Percentiles rank a stretch among this genome's conserved stretches.
phyloP scores from a whole-genome alignment of 1,140 invertebrate genomes.

The Amyelois transitella region DNA sequence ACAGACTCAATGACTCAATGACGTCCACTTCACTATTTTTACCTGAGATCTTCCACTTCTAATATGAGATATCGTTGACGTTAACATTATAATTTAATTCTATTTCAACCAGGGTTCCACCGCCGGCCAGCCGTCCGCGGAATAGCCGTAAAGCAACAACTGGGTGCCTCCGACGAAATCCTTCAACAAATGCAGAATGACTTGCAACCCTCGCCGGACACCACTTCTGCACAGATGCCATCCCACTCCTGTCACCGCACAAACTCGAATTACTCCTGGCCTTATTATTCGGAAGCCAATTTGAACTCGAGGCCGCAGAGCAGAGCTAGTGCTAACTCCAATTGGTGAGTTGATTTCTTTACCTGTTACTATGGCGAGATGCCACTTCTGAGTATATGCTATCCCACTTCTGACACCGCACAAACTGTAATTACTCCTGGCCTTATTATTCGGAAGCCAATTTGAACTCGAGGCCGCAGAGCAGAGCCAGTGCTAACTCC shows the following conservation, averaged over 20 bases:
- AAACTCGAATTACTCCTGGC: constrained; percentile 76
- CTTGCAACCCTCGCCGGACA: constrained; percentile 74
- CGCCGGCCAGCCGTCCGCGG: constrained; percentile 87
- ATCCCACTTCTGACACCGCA: constrained; percentile 55
- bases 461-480: constrained; percentile 61
- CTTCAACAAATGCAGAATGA: constrained; percentile 86
- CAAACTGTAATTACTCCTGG: constrained; percentile 75
- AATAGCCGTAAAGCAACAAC: constrained; percentile 76
- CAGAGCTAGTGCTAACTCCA: constrained; percentile 46
- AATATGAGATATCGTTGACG: too few relatives aligned
- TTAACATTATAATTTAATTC: not conserved
- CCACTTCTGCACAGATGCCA: constrained; percentile 64
- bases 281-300: constrained; percentile 78
- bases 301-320: constrained; percentile 63
- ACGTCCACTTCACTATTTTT: too few relatives aligned
- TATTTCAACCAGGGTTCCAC: constrained; percentile 78
- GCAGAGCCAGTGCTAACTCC: constrained; percentile 45
- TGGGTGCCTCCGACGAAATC: constrained; percentile 87
- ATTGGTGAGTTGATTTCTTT: constrained; percentile 35
- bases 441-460: constrained; percentile 79
- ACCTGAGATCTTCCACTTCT: too few relatives aligned
- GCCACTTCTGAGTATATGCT: constrained; percentile 60
- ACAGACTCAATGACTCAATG: too few relatives aligned
- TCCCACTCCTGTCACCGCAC: constrained; percentile 59
- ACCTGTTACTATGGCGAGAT: too few relatives aligned